A percentile compares a stretch with the other conserved stretches of the same genome.
Evolutionary conservation across 2,797 vertebrate species (phyloP).

Genomic region (Sciurus vulgaris): DNA sequence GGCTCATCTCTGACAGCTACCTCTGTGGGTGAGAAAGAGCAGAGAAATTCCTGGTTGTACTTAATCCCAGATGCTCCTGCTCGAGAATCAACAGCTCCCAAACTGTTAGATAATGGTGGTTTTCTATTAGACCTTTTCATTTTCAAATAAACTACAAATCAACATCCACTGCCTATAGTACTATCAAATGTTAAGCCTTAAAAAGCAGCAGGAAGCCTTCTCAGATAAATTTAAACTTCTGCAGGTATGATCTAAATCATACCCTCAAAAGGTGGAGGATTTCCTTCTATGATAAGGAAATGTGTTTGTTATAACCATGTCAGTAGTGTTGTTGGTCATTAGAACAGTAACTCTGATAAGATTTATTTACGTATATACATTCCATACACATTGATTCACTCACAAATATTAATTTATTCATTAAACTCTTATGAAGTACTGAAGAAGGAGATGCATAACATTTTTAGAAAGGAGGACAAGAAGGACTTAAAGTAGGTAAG

Average conservation of each 20-base stretch:
- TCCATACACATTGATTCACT: background rate
- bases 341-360: no score
- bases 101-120: no score
- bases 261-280: background rate
- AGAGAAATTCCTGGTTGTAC: background rate
- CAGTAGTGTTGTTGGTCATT: no score
- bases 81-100: background rate
- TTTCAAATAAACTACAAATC: background rate
- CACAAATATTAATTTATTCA: background rate
- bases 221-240: background rate
- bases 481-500: background rate
- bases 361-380: background rate
- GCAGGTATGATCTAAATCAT: background rate
- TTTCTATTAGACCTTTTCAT: background rate
- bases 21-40: background rate
- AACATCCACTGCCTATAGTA: background rate
- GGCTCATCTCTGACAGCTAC: background rate
- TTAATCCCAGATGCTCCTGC: background rate
- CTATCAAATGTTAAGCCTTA: background rate
- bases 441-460: background rate
- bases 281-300: background rate
- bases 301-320: background rate
- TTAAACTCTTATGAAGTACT: background rate
- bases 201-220: background rate
- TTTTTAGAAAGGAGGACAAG: background rate